These are phyloP conservation scores for Theretra japonica DNA, from an alignment of 2,888 invertebrate genomes.

Conservation along the genomic window DNA sequence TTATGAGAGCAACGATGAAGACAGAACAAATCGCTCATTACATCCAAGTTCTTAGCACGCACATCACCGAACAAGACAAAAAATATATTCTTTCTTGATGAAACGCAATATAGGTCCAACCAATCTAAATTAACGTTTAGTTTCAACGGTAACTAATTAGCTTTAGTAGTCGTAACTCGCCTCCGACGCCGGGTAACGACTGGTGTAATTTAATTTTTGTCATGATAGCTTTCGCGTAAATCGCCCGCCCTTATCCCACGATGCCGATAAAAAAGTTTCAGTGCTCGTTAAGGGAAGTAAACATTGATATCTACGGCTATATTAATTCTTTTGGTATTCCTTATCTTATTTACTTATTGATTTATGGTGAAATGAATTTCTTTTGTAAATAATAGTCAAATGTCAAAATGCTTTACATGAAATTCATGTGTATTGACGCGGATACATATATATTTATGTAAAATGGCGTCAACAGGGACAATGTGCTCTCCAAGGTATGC, in stretches of 20 bases:
- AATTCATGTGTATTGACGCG: too few relatives aligned
- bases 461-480: too few relatives aligned
- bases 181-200: constrained; percentile 51
- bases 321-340: not conserved
- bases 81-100: constrained; percentile 29
- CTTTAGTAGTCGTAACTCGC: constrained; percentile 65
- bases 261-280: constrained; percentile 41
- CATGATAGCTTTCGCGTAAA: constrained; percentile 51
- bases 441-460: too few relatives aligned
- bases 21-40: not conserved
- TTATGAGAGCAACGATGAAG: not conserved
- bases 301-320: constrained; percentile 42
- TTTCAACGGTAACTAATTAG: constrained; percentile 73
- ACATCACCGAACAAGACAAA: not conserved
- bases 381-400: too few relatives aligned
- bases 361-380: not conserved
- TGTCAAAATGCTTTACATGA: too few relatives aligned
- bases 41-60: not conserved
- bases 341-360: not conserved
- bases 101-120: constrained; percentile 49
- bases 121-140: constrained; percentile 69
- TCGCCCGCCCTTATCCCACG: constrained; percentile 39
- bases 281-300: constrained; percentile 50
- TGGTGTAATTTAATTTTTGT: constrained; percentile 70
- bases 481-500: too few relatives aligned